Percentiles rank a stretch among this genome's conserved stretches.
Evolutionary conservation across 2,113 vertebrate species (phyloP).

Genomic region (Rana temporaria): DNA sequence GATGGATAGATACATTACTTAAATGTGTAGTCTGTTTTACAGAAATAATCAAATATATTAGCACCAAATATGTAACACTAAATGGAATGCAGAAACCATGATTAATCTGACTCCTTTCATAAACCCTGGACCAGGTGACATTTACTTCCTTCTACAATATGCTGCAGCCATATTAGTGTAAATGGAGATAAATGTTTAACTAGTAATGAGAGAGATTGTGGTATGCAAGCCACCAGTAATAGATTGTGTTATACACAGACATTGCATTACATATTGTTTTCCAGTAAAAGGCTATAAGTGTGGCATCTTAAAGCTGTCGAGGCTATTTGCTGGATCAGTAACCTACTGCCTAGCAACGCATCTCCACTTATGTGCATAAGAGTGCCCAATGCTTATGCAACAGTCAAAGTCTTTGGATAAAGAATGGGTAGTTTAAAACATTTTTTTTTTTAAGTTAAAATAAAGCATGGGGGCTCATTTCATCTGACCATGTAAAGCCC

Average conservation of each 20-base stretch:
- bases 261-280: background rate
- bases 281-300: background rate
- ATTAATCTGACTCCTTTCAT: background rate
- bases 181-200: background rate
- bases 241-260: background rate
- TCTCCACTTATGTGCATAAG: too few relatives aligned
- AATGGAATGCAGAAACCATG: background rate
- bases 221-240: background rate
- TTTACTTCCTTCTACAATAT: background rate
- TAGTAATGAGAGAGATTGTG: background rate
- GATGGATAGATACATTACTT: too few relatives aligned
- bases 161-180: background rate
- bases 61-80: background rate
- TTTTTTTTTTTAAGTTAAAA: background rate
- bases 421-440: background rate
- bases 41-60: too few relatives aligned
- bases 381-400: too few relatives aligned
- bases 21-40: too few relatives aligned
- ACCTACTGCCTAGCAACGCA: too few relatives aligned
- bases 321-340: too few relatives aligned
- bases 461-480: background rate
- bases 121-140: background rate
- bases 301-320: background rate
- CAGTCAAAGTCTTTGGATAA: too few relatives aligned
- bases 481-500: too few relatives aligned